Percentiles rank a stretch among this genome's conserved stretches.
Evolutionary conservation across 1,140 invertebrate species (phyloP).

Genomic region (Zaprionus davidi): DNA sequence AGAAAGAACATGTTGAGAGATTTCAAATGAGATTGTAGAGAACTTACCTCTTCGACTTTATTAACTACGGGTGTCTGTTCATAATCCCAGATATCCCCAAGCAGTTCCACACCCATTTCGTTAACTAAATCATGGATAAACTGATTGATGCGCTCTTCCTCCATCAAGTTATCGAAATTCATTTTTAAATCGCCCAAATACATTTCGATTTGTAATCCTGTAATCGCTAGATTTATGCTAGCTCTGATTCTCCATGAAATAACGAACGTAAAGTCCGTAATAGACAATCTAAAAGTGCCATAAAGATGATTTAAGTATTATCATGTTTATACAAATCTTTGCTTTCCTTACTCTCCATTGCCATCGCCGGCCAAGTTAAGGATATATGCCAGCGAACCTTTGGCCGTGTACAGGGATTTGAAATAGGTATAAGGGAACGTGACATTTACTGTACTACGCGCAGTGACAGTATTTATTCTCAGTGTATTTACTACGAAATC

Average conservation of each 20-base stretch:
- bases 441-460: slow-evolving; percentile 56
- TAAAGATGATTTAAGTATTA: not conserved
- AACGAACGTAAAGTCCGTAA: slow-evolving; percentile 48
- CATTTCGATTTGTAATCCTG: slow-evolving; percentile 53
- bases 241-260: slow-evolving; percentile 57
- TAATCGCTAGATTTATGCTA: slow-evolving; percentile 45
- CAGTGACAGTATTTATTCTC: slow-evolving; percentile 34
- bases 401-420: slow-evolving; percentile 72
- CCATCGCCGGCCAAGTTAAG: slow-evolving; percentile 73
- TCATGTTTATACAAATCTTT: not conserved
- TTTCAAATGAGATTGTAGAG: not conserved
- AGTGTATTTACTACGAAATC: slow-evolving; percentile 61
- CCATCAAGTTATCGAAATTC: slow-evolving; percentile 68
- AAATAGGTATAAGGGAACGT: slow-evolving; percentile 64
- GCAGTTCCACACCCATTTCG: slow-evolving; percentile 70
- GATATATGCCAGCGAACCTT: slow-evolving; percentile 73
- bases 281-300: slow-evolving; percentile 35
- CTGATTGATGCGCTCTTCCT: slow-evolving; percentile 63
- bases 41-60: slow-evolving; percentile 56
- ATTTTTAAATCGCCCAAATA: slow-evolving; percentile 61
- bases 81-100: slow-evolving; percentile 68
- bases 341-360: slow-evolving; percentile 64
- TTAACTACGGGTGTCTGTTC: slow-evolving; percentile 45
- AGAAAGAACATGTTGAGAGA: not conserved
- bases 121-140: slow-evolving; percentile 72